Percentiles rank a stretch among this genome's conserved stretches.
Conservation (phyloP, 2,113 vertebrate genomes). For the Cottus gobio region DNA sequence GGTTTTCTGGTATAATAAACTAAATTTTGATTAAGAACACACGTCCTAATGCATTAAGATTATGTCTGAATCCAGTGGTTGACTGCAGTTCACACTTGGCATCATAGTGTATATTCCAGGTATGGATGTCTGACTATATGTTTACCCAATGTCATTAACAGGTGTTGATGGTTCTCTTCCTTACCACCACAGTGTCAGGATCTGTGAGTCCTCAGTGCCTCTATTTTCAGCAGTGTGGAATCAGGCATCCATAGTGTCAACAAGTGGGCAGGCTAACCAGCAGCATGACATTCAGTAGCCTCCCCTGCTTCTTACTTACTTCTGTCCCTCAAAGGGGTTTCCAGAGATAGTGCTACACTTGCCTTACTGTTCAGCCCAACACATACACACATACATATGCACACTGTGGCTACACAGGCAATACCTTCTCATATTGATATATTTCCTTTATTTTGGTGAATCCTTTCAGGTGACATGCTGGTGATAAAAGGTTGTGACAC, state of each 20-base stretch:
- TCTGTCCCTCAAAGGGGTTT: not conserved
- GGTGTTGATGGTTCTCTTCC: not conserved
- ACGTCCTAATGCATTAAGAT: not conserved
- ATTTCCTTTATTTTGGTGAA: not conserved
- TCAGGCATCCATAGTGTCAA: constrained; percentile 50
- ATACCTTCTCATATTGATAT: not conserved
- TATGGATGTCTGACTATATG: not conserved
- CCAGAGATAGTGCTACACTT: not conserved
- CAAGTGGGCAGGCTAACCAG: constrained; percentile 47
- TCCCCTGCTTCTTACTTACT: not conserved
- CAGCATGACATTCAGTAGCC: constrained; percentile 30
- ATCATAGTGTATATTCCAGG: not conserved
- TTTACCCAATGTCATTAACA: not conserved
- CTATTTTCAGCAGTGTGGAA: constrained; percentile 58
- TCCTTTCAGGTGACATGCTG: not conserved
- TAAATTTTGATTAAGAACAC: not conserved
- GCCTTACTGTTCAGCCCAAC: not conserved
- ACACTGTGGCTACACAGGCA: not conserved
- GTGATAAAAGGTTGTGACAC: not conserved
- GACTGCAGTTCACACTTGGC: not conserved
- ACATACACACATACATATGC: not conserved
- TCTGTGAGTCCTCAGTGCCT: constrained; percentile 24
- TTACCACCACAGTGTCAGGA: constrained; percentile 15
- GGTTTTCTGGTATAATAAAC: not conserved
- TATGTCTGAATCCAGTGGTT: not conserved